Percentiles rank a stretch among this genome's conserved stretches.
Conservation (phyloP, 2,113 vertebrate genomes). For the Erinaceus europaeus region DNA sequence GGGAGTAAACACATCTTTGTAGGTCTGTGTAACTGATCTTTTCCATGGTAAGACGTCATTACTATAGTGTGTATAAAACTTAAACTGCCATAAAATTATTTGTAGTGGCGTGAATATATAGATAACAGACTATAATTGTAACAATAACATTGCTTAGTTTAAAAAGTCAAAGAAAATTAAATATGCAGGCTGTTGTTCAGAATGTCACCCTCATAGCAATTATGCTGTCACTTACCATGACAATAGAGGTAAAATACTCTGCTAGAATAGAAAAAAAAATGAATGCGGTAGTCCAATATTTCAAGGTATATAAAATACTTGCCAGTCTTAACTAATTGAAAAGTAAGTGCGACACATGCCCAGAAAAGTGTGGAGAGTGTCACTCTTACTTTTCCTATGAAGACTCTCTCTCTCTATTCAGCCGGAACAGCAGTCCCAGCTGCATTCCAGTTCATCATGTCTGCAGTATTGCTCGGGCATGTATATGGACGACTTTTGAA, state of each 20-base stretch:
- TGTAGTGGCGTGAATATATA: background rate
- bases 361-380: no score
- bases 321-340: background rate
- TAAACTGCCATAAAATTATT: background rate
- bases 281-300: background rate
- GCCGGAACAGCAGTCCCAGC: no score
- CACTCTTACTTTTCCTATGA: no score
- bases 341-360: no score
- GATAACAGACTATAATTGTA: background rate
- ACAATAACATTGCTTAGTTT: background rate
- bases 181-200: background rate
- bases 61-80: background rate
- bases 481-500: background rate
- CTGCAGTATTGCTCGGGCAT: background rate
- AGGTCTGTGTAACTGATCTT: background rate
- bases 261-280: background rate
- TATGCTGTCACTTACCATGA: conserved; percentile 36
- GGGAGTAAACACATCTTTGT: background rate
- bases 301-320: background rate
- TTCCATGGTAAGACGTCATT: background rate
- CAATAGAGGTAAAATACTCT: conserved; percentile 32
- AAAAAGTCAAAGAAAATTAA: background rate
- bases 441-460: background rate
- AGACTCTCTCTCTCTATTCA: no score
- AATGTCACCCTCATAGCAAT: conserved; percentile 33